Evolutionary conservation across 2,888 invertebrate genomes (phyloP), one percentile per base, ranked within the genome.

Genomic region (Limulus polyphemus): DNA sequence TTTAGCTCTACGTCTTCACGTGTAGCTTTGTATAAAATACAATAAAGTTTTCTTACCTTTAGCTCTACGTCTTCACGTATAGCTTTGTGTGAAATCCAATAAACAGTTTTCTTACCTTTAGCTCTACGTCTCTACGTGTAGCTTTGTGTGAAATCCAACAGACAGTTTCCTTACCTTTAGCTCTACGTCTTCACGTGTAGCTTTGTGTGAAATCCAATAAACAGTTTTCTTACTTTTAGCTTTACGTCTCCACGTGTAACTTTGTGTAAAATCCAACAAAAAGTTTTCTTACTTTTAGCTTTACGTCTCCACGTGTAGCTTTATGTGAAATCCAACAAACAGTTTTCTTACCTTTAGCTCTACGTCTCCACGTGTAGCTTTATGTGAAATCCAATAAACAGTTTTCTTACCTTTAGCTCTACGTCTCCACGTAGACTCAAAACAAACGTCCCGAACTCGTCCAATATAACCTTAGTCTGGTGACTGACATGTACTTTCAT

Each of bases 401-500:
- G 17, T 1, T 13, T 13, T 13, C 46, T 58, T 16, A 58, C 67
- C 57, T 67, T 68, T 17, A 67, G 59, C 17, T 57, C 47, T 14
- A 67, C 57, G 32, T 67, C 67, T 32, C 68, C 68, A 52, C 68
- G 49, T n/a, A 58, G 59, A 47, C 52, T 57, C 16, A 67, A 49
- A 16, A 80, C 79, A 73, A 86, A 89, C 0, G 87, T 86, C 0
- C 87, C 87, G n/a, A 86, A 79, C 65, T 82, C 79, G 67, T 84
- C 82, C 54, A 89, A 76, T 54, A 87, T 77, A 58, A 76, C 74
- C 71, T 84, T 83, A 0, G 88, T 87, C 58, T 81, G 82, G 67
- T 84, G 80, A 57, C 88, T 88, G 74, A 88, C 81, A 75, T 88
- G 88, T 62, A 88, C 84, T 73, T 81, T 80, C 71, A 86, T 83